Evolutionary conservation across 2,113 vertebrate genomes (phyloP).

Genomic region (Mus spicilegus): DNA sequence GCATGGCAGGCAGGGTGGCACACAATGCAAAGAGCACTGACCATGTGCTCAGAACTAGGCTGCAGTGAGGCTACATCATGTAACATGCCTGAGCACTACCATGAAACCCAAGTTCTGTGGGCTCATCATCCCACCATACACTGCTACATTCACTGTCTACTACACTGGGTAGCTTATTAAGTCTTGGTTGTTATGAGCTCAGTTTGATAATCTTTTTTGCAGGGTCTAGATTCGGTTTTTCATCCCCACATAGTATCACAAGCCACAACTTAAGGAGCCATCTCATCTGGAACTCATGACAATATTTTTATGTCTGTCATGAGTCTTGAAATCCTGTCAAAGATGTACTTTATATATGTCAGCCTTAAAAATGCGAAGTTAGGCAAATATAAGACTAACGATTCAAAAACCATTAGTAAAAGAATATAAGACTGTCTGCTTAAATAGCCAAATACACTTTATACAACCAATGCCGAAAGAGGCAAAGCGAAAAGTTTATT

Average conservation of each 20-base stretch:
- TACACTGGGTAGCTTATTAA: neutral
- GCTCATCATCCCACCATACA: too few species aligned
- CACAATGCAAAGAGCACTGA: neutral
- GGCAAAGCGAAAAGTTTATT: conserved; percentile 37
- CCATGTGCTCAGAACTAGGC: neutral
- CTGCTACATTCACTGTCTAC: too few species aligned
- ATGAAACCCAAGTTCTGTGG: too few species aligned
- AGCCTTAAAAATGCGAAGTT: conserved; percentile 59
- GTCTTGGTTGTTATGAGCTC: neutral
- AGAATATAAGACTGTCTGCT: conserved; percentile 67
- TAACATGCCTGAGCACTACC: neutral
- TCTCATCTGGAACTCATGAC: neutral
- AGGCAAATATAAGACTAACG: conserved; percentile 56
- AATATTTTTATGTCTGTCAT: conserved; percentile 8
- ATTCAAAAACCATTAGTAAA: conserved; percentile 80
- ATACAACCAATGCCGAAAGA: conserved; percentile 67
- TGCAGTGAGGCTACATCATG: neutral
- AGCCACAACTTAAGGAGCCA: neutral
- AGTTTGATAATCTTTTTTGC: neutral
- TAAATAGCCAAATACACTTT: conserved; percentile 51
- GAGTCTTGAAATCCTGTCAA: conserved; percentile 63
- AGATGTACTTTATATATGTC: neutral
- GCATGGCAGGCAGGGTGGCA: neutral
- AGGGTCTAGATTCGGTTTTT: neutral
- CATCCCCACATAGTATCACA: neutral